These are phyloP conservation scores for Leucophora obtusa DNA, from an alignment of 2,888 invertebrate species.

Conservation along the genomic window DNA sequence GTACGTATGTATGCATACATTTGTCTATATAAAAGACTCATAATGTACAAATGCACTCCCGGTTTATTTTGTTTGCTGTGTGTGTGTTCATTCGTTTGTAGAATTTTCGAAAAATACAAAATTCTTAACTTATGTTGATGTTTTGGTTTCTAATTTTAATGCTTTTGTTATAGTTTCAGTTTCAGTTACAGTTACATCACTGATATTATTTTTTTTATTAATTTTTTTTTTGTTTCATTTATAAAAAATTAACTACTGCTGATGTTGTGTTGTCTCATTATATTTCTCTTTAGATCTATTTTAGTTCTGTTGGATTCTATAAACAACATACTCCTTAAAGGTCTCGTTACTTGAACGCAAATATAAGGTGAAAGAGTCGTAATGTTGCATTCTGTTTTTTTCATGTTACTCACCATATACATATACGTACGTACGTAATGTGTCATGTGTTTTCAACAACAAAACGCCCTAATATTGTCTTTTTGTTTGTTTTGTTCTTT, in stretches of 20 bases:
- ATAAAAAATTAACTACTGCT: background rate
- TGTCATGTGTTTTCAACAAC: no score
- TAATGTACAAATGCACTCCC: constrained; percentile 8
- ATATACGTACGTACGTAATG: no score
- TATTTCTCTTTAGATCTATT: no score
- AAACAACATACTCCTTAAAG: no score
- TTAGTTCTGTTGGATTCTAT: no score
- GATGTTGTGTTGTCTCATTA: background rate
- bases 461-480: no score
- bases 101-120: background rate
- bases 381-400: no score
- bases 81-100: background rate
- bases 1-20: background rate
- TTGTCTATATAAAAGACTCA: background rate
- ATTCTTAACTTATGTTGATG: constrained; percentile 30
- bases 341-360: no score
- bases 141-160: constrained; percentile 40
- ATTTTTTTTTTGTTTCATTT: no score
- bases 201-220: background rate
- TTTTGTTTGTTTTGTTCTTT: no score
- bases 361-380: no score
- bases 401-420: no score
- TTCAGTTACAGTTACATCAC: constrained; percentile 8
- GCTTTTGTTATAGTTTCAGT: constrained; percentile 26
- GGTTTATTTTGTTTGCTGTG: background rate